Conservation (phyloP, 2,797 vertebrate species). For the Hyperoplus lanceolatus region DNA sequence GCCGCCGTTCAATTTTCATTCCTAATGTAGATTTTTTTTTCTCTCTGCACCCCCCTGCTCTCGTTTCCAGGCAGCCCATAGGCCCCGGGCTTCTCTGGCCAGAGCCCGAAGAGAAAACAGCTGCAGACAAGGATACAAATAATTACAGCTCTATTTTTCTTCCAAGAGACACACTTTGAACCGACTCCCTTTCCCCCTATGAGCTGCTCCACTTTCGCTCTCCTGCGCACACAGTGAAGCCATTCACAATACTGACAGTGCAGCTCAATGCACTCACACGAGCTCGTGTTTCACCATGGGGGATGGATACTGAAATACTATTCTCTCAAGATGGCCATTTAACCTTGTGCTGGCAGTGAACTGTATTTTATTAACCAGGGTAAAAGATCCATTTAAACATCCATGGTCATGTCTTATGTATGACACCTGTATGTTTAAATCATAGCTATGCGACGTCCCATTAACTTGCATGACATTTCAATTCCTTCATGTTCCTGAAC, state of each 20-base stretch:
- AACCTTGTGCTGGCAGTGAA: not conserved
- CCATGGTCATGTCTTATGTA: not conserved
- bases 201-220: slow-evolving; percentile 65
- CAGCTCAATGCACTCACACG: slow-evolving; percentile 18
- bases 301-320: slow-evolving; percentile 30
- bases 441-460: not conserved
- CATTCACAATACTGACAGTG: slow-evolving; percentile 56
- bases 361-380: slow-evolving; percentile 6
- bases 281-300: slow-evolving; percentile 19
- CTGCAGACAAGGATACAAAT: slow-evolving; percentile 91
- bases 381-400: not conserved
- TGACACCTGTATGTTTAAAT: not conserved
- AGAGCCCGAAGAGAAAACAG: slow-evolving; percentile 88
- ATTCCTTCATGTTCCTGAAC: not conserved
- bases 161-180: slow-evolving; percentile 85
- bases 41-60: slow-evolving; percentile 78
- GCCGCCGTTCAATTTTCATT: slow-evolving; percentile 78
- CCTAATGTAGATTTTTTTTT: slow-evolving; percentile 88
- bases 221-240: slow-evolving; percentile 54
- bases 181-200: slow-evolving; percentile 59
- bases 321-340: not conserved
- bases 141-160: slow-evolving; percentile 88
- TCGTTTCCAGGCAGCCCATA: slow-evolving; percentile 85
- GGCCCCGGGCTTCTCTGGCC: slow-evolving; percentile 79
- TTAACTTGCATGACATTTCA: not conserved